Percentiles rank a stretch among this genome's conserved stretches.
Conservation (phyloP, 2,888 invertebrate genomes). For the Philopedon plagiatum region DNA sequence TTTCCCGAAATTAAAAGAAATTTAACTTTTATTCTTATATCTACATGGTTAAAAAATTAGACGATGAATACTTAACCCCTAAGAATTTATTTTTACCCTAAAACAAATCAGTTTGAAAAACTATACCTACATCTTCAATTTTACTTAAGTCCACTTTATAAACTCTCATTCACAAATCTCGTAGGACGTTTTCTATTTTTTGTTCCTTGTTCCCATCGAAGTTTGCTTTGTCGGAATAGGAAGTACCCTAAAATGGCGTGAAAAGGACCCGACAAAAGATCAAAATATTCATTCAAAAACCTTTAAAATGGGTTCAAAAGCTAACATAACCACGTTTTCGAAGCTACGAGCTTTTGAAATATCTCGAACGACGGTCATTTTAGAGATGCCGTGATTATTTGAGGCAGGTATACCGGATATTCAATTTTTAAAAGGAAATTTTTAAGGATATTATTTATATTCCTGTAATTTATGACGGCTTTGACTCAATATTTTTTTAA, state of each 20-base stretch:
- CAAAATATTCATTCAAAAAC: constrained; percentile 33
- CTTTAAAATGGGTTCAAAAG: constrained; percentile 39
- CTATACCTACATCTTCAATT: too few species aligned
- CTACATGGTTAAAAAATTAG: too few species aligned
- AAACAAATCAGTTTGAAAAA: too few species aligned
- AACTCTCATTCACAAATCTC: too few species aligned
- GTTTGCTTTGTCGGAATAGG: constrained; percentile 37
- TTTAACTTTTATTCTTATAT: too few species aligned
- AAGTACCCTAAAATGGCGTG: constrained; percentile 35
- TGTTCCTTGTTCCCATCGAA: too few species aligned
- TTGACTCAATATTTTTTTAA: too few species aligned
- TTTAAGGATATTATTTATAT: background rate
- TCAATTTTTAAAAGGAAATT: background rate
- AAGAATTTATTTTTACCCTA: too few species aligned
- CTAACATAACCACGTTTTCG: constrained; percentile 37
- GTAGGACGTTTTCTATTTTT: too few species aligned
- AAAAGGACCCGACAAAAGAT: constrained; percentile 37
- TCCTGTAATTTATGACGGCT: constrained; percentile 6
- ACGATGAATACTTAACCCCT: too few species aligned
- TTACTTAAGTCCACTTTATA: too few species aligned
- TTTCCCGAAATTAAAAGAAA: too few species aligned
- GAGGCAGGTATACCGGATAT: constrained; percentile 10
- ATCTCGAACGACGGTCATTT: background rate
- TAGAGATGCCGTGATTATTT: background rate
- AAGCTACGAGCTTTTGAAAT: constrained; percentile 23